phyloP scores from a whole-genome alignment of 2,113 vertebrate species.

The Nymphicus hollandicus region DNA sequence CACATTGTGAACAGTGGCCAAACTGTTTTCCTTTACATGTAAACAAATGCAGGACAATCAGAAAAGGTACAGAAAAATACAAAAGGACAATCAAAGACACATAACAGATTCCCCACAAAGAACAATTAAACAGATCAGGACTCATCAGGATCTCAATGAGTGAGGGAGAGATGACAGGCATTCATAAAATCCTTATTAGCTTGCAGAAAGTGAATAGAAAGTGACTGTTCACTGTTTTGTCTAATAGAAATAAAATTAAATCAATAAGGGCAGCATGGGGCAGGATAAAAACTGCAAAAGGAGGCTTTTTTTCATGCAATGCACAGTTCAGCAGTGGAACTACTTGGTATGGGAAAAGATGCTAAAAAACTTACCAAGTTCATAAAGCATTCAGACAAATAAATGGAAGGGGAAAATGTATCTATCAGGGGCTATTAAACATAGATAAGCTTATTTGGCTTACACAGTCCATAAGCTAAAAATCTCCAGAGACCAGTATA shows the following conservation, averaged over 20 bases:
- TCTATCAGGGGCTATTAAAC: not conserved
- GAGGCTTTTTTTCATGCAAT: not conserved
- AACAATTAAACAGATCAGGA: not conserved
- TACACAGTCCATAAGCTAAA: not conserved
- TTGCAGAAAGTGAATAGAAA: slow-evolving; percentile 12
- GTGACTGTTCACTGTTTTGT: not conserved
- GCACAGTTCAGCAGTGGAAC: not conserved
- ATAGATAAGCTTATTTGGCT: slow-evolving; percentile 10
- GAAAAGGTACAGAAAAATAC: not conserved
- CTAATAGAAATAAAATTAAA: slow-evolving; percentile 21
- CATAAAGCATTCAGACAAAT: not conserved
- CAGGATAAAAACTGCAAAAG: not conserved
- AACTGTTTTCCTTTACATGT: not conserved
- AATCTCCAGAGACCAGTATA: not conserved
- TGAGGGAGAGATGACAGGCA: not conserved
- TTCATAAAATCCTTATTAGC: not conserved
- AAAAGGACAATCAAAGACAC: not conserved
- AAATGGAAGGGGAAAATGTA: not conserved
- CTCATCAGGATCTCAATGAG: not conserved
- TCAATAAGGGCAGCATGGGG: not conserved
- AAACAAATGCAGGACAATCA: not conserved
- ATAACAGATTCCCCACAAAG: not conserved
- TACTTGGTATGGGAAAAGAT: not conserved
- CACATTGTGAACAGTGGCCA: not conserved
- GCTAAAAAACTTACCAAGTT: not conserved